Conservation (phyloP, 1,140 invertebrate genomes). For the Aporrectodea caliginosa region DNA sequence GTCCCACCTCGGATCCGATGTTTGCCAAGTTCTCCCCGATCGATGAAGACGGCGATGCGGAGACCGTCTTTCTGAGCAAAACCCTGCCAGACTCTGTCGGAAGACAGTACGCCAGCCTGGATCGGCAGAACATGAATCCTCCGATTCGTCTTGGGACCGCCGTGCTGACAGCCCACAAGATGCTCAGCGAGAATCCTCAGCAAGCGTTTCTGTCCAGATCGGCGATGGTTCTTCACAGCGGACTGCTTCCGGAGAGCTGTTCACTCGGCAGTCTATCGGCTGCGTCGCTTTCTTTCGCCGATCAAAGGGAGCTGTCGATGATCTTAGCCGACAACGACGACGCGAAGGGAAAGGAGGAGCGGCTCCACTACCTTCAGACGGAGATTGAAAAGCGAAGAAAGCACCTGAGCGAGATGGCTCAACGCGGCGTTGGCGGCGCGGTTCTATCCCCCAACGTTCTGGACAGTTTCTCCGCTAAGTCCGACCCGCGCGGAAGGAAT, state of each 20-base stretch:
- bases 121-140: no score
- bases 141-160: no score
- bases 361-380: conserved; percentile 57
- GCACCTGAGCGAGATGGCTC: conserved; percentile 65
- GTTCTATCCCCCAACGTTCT: neutral
- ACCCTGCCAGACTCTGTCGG: neutral
- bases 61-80: neutral
- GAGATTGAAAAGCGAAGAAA: conserved; percentile 64
- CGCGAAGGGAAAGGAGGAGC: neutral
- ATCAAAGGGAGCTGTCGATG: neutral
- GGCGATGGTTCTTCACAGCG: neutral
- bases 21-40: conserved; percentile 59
- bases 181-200: neutral
- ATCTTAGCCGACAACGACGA: neutral
- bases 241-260: neutral
- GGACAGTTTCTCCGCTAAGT: neutral
- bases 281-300: neutral
- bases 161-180: no score
- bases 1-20: conserved; percentile 52
- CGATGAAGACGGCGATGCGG: conserved; percentile 57
- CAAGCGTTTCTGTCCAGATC: neutral
- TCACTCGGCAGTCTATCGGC: neutral
- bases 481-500: neutral
- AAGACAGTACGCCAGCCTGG: neutral
- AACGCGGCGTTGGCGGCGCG: conserved; percentile 60